A percentile compares a stretch with the other conserved stretches of the same genome.
These are phyloP conservation scores for Myotis davidii DNA, from an alignment of 2,113 vertebrate species.

Conservation along the genomic window DNA sequence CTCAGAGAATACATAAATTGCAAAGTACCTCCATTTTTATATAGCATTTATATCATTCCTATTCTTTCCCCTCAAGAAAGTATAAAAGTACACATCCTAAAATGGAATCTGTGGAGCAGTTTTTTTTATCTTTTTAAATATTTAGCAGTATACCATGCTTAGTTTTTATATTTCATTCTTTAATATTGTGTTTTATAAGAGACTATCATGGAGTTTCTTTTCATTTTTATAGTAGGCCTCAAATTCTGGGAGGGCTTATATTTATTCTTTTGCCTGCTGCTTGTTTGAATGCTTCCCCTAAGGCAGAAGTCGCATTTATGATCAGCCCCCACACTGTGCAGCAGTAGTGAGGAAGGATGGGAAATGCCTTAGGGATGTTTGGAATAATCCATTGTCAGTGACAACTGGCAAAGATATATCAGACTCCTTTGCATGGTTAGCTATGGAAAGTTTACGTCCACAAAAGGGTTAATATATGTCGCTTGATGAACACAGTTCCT, in stretches of 20 bases:
- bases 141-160: slow-evolving; percentile 71
- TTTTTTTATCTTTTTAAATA: slow-evolving; percentile 79
- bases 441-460: neutral
- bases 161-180: slow-evolving; percentile 66
- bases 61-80: slow-evolving; percentile 57
- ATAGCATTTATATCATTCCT: slow-evolving; percentile 56
- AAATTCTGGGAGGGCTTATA: neutral
- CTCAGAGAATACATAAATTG: slow-evolving; percentile 70
- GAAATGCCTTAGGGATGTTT: neutral
- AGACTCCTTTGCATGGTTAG: neutral
- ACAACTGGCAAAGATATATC: neutral
- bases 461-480: neutral
- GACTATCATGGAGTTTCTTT: slow-evolving; percentile 48
- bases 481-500: neutral
- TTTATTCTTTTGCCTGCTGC: slow-evolving; percentile 27
- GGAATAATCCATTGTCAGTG: neutral
- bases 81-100: slow-evolving; percentile 70
- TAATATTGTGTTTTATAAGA: slow-evolving; percentile 68
- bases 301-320: neutral
- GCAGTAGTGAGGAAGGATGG: neutral
- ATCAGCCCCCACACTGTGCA: neutral
- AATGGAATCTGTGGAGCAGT: slow-evolving; percentile 53
- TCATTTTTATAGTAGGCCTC: slow-evolving; percentile 59
- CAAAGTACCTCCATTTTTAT: slow-evolving; percentile 49
- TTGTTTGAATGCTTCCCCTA: neutral